phyloP scores from a whole-genome alignment of 1,140 invertebrate genomes.

The Drosophila elegans region DNA sequence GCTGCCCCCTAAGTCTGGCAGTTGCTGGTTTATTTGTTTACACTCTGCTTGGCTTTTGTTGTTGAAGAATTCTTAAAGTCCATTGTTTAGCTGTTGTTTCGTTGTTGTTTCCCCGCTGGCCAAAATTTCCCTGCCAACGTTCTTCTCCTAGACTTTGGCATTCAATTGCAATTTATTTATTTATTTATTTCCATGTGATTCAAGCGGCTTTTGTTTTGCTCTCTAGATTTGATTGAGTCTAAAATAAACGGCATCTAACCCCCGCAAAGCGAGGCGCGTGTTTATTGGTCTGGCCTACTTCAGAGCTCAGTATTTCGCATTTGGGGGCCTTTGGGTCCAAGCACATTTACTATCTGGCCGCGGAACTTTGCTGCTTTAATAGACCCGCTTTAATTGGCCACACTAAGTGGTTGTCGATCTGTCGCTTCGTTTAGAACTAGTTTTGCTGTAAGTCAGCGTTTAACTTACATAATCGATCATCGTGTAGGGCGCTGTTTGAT shows the following conservation, averaged over 20 bases:
- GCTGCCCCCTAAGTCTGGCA: conserved; percentile 20
- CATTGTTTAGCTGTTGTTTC: conserved; percentile 13
- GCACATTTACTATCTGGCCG: background rate
- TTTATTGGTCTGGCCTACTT: conserved; percentile 34
- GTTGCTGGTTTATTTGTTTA: conserved; percentile 49
- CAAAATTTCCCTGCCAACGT: conserved; percentile 12
- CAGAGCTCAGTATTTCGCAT: background rate
- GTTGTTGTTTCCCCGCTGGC: conserved; percentile 5
- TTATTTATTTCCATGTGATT: conserved; percentile 37
- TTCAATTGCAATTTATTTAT: conserved; percentile 37
- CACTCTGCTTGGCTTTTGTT: conserved; percentile 42
- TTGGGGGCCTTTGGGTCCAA: conserved; percentile 1
- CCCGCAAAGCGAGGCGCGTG: conserved; percentile 12
- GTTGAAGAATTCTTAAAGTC: conserved; percentile 30
- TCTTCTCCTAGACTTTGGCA: conserved; percentile 38
- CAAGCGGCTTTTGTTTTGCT: conserved; percentile 33
- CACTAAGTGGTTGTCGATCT: conserved; percentile 1
- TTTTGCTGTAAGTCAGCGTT: conserved; percentile 2
- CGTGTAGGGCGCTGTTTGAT: conserved; percentile 8
- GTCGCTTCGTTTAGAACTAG: conserved; percentile 9
- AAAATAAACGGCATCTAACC: conserved; percentile 37
- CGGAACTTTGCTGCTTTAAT: background rate
- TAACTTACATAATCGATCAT: conserved; percentile 32
- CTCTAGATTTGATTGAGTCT: conserved; percentile 33
- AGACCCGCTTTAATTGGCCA: conserved; percentile 4